phyloP scores from a whole-genome alignment of 1,140 invertebrate species.

The Lordiphosa stackelbergi region DNA sequence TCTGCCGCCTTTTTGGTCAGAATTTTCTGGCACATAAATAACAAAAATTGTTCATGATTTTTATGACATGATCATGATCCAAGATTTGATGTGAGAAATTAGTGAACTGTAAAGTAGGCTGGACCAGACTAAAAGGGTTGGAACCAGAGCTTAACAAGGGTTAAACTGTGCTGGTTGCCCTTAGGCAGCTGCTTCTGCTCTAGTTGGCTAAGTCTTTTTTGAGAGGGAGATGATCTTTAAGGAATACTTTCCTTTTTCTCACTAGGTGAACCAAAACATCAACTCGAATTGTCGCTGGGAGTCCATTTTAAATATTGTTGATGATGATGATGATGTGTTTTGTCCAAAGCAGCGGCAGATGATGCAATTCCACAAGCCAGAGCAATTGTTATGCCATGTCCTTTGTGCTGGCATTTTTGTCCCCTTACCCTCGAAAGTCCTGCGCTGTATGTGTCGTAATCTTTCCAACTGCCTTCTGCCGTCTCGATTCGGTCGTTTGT shows the following conservation, averaged over 20 bases:
- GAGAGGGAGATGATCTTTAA: conserved; percentile 5
- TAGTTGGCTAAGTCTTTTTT: not conserved
- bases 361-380: conserved; percentile 47
- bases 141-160: conserved; percentile 55
- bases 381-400: conserved; percentile 48
- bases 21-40: conserved; percentile 40
- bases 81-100: conserved; percentile 38
- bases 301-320: conserved; percentile 18
- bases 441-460: conserved; percentile 61
- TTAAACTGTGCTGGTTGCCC: conserved; percentile 54
- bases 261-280: conserved; percentile 51
- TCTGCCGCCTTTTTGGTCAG: conserved; percentile 56
- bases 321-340: conserved; percentile 4
- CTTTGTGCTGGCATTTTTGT: conserved; percentile 26
- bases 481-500: conserved; percentile 14
- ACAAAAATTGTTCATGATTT: conserved; percentile 19
- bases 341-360: conserved; percentile 33
- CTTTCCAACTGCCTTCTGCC: conserved; percentile 46
- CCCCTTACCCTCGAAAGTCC: conserved; percentile 31
- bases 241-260: conserved; percentile 15
- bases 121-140: conserved; percentile 45
- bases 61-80: conserved; percentile 31
- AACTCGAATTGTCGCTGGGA: conserved; percentile 44
- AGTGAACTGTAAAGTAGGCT: conserved; percentile 58
- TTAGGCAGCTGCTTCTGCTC: conserved; percentile 31